These are phyloP conservation scores for Aurelia aurita complex sp. Pacific DNA, from an alignment of 30 jellyfish, hydroid and myxozoan species.

Conservation along the genomic window DNA sequence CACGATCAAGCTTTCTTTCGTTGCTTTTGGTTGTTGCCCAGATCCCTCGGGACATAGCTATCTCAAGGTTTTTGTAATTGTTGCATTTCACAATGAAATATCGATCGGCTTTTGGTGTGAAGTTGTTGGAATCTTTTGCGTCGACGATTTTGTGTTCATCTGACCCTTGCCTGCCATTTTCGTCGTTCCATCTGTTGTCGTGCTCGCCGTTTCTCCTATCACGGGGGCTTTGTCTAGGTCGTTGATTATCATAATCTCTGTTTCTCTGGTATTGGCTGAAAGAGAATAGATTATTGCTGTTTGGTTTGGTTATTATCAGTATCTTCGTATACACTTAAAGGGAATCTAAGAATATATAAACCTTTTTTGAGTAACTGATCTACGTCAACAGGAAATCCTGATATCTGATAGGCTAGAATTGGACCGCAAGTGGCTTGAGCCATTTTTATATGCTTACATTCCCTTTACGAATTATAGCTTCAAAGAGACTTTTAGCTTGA, in stretches of 20 bases:
- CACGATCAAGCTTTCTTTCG: slow-evolving; percentile 88
- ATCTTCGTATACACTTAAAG: too few relatives aligned
- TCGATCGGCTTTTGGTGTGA: slow-evolving; percentile 23
- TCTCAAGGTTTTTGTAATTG: slow-evolving; percentile 84
- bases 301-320: too few relatives aligned
- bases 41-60: slow-evolving; percentile 86
- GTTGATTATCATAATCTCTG: slow-evolving; percentile 28
- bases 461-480: too few relatives aligned
- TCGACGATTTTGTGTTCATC: slow-evolving; percentile 21
- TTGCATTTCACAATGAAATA: slow-evolving; percentile 90
- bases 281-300: background rate
- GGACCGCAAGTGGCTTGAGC: too few relatives aligned
- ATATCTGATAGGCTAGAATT: too few relatives aligned
- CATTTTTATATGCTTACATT: too few relatives aligned
- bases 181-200: slow-evolving; percentile 13
- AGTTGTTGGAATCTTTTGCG: slow-evolving; percentile 15
- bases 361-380: too few relatives aligned
- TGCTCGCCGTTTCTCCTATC: slow-evolving; percentile 42
- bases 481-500: too few relatives aligned
- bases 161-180: slow-evolving; percentile 4
- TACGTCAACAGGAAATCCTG: too few relatives aligned
- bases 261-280: slow-evolving; percentile 16
- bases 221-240: slow-evolving; percentile 29
- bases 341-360: too few relatives aligned
- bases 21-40: slow-evolving; percentile 98